Conservation (phyloP, 92 coral and sea anemone species). For the Epizoanthus illoricatus region DNA sequence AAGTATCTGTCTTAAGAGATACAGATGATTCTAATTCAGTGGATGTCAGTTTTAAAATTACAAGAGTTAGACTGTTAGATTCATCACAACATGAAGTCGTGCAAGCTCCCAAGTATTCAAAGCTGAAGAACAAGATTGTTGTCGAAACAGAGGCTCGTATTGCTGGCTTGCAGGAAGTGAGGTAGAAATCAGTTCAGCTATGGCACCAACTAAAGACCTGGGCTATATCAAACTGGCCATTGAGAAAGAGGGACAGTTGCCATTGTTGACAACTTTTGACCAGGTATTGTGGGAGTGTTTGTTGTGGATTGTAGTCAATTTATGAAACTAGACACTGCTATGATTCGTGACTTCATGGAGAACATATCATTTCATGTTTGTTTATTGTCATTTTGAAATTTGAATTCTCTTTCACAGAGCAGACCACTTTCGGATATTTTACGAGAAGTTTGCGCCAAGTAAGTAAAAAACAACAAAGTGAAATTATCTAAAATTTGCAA, state of each 20-base stretch:
- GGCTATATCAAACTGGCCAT: constrained; percentile 75
- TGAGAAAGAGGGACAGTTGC: constrained; percentile 82
- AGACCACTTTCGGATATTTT: constrained; percentile 76
- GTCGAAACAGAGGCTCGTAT: neutral
- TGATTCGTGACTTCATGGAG: neutral
- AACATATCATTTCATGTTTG: neutral
- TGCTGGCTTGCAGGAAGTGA: constrained; percentile 32
- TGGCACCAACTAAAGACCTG: constrained; percentile 46
- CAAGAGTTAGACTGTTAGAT: neutral
- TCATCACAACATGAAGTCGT: constrained; percentile 12
- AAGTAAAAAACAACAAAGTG: constrained; percentile 31
- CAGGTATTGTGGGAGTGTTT: constrained; percentile 56
- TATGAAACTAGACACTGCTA: neutral
- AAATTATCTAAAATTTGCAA: neutral
- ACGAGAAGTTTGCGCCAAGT: constrained; percentile 74
- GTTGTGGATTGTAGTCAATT: constrained; percentile 4
- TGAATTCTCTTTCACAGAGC: constrained; percentile 47
- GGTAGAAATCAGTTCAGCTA: constrained; percentile 6
- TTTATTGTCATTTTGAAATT: neutral
- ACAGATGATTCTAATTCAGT: constrained; percentile 18
- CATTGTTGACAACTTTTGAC: constrained; percentile 71
- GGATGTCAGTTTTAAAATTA: neutral
- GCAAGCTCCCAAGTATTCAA: neutral
- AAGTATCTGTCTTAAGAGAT: neutral
- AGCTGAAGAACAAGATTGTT: constrained; percentile 10